Evolutionary conservation across 2,888 invertebrate genomes (phyloP), one percentile per base, ranked within the genome.

Genomic region (Doris montereyensis): DNA sequence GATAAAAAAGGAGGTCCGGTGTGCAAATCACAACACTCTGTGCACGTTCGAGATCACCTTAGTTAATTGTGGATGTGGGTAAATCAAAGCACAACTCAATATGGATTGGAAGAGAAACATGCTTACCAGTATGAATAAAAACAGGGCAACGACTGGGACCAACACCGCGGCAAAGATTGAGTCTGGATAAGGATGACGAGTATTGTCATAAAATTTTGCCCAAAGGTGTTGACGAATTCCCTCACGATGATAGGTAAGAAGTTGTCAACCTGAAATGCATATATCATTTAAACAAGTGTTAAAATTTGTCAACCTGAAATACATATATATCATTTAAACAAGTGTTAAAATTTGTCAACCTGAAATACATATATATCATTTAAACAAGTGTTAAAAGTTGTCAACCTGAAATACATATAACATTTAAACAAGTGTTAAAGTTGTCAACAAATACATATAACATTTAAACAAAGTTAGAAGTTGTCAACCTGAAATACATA

Each of bases 131-230:
- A n/a, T n/a, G n/a, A n/a, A n/a, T n/a, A n/a, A n/a, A n/a, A n/a
- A n/a, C n/a, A n/a, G n/a, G n/a, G n/a, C n/a, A n/a, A 76, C 67
- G 24, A 87, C 68, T 0, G 86, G 86, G 5, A 86, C 58, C 0
- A 84, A 58, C 21, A 85, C 83, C 0, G 83, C 74, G 13, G 83
- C 79, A 78, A 87, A 86, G 17, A 84, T 73, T 2, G 87, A 2
- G 85, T 86, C 57, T 83, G 82, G 76, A 84, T 84, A 32, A 81
- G 67, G 62, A 86, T 84, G n/a, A 85, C 80, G 65, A 84, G 35
- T 21, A 85, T 30, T 1, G 85, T 83, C 24, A 80, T 72, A 0
- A 83, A 1, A 17, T 82, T 81, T 21, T 70, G 26, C 3, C 78
- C 76, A 3, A 82, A 68, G 1, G 81, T 81, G 0, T 67, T 76